Conservation (phyloP, 1,140 invertebrate genomes). For the Maniola jurtina region DNA sequence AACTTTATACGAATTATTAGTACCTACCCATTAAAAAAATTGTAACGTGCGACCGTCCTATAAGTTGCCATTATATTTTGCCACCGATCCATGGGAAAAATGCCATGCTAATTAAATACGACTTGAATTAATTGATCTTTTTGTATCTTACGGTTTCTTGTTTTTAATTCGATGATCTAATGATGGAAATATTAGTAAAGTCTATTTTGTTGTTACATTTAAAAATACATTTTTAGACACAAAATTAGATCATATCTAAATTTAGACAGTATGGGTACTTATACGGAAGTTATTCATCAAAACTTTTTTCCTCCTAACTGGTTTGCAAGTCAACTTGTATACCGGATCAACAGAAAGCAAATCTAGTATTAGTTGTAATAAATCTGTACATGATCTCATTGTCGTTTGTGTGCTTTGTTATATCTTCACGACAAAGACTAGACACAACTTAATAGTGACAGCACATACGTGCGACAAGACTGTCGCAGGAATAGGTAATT, state of each 20-base stretch:
- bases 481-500: background rate
- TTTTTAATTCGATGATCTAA: background rate
- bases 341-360: slow-evolving; percentile 32
- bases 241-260: background rate
- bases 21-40: no score
- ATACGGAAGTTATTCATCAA: slow-evolving; percentile 12
- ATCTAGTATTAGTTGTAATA: slow-evolving; percentile 33
- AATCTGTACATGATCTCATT: slow-evolving; percentile 61
- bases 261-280: background rate
- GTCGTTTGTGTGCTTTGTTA: slow-evolving; percentile 49
- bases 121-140: slow-evolving; percentile 24
- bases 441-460: slow-evolving; percentile 1
- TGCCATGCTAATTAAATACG: slow-evolving; percentile 29
- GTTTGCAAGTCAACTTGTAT: slow-evolving; percentile 30
- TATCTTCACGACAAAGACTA: slow-evolving; percentile 55
- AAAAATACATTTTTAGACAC: no score
- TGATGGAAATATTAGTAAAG: background rate
- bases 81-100: slow-evolving; percentile 30
- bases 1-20: no score
- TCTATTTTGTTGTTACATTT: background rate
- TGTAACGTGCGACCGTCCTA: no score
- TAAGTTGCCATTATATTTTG: slow-evolving; percentile 26
- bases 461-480: background rate
- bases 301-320: slow-evolving; percentile 20
- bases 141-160: slow-evolving; percentile 7